These are phyloP conservation scores for Myodes glareolus DNA, from an alignment of 2,113 vertebrate species.

Conservation along the genomic window DNA sequence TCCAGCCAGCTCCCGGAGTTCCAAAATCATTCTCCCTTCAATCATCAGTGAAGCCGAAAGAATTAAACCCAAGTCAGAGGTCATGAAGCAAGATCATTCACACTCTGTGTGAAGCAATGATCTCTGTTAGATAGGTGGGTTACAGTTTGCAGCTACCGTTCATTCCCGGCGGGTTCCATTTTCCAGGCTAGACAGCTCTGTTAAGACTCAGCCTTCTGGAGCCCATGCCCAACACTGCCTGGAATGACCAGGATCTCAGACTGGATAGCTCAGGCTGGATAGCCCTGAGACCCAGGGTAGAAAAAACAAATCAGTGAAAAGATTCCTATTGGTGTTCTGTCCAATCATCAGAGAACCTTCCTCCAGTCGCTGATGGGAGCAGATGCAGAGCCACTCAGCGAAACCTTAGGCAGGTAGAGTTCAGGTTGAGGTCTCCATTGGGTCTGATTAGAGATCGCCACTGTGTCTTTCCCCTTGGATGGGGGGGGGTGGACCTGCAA, in stretches of 20 bases:
- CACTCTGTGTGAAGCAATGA: neutral
- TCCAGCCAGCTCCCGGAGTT: neutral
- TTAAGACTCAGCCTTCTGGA: neutral
- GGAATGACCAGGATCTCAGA: neutral
- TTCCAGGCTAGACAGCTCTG: neutral
- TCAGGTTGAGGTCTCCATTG: neutral
- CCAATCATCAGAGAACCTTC: neutral
- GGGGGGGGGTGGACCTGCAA: neutral
- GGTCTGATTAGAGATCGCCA: neutral
- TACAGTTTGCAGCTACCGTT: neutral
- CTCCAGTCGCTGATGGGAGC: neutral
- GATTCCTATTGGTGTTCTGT: neutral
- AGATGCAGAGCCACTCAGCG: neutral
- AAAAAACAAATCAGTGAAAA: neutral
- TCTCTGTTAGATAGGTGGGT: neutral
- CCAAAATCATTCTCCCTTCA: neutral
- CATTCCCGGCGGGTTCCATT: neutral
- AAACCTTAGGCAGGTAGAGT: neutral
- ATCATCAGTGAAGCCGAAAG: neutral
- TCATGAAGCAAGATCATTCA: neutral
- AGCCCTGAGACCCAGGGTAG: neutral
- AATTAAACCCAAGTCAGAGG: neutral
- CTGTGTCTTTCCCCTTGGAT: neutral
- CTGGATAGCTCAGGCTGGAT: neutral
- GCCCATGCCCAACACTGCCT: neutral